Percentiles rank a stretch among this genome's conserved stretches.
Evolutionary conservation across 2,797 vertebrate genomes (phyloP).

Genomic region (Limnodromus scolopaceus): DNA sequence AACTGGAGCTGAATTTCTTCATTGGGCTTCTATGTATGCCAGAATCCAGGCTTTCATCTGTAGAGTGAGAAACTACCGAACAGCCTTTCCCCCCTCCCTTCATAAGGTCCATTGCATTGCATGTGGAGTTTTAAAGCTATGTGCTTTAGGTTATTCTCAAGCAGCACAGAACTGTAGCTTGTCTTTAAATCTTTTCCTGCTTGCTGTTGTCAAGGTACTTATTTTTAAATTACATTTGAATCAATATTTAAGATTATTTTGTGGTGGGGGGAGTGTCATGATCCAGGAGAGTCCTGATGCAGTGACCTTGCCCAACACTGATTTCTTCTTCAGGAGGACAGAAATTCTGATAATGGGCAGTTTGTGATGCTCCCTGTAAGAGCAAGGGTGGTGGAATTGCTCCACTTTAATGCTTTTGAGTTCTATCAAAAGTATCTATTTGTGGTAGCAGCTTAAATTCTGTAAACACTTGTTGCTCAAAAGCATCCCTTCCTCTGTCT

Average conservation of each 20-base stretch:
- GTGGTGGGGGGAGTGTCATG: fast-evolving
- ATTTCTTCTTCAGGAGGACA: neutral
- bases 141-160: neutral
- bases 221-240: neutral
- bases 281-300: neutral
- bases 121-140: neutral
- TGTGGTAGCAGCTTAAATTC: neutral
- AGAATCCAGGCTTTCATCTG: neutral
- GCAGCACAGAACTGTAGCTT: neutral
- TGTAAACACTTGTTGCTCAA: neutral
- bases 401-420: neutral
- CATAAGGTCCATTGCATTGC: neutral
- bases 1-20: neutral
- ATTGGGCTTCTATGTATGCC: neutral
- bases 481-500: neutral
- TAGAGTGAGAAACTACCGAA: neutral
- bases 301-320: neutral
- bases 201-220: neutral
- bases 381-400: neutral
- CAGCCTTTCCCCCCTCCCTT: neutral
- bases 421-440: neutral
- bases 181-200: neutral
- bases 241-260: neutral
- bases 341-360: neutral
- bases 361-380: neutral